phyloP scores from a whole-genome alignment of 2,888 invertebrate genomes.

The Catocala fraxini region DNA sequence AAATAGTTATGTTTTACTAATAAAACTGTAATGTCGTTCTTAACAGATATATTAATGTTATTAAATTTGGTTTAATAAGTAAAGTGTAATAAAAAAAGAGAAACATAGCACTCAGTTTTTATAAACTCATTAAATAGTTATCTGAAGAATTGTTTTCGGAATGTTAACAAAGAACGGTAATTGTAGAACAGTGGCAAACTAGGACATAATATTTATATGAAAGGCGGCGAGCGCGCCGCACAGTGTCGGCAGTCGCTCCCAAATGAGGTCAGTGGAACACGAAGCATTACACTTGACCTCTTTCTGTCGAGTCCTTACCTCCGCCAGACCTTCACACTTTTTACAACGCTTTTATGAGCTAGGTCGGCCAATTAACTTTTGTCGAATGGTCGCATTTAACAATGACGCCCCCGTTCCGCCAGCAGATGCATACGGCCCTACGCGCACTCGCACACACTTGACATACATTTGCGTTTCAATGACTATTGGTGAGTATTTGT shows the following conservation, averaged over 20 bases:
- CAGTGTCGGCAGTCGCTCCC: slow-evolving; percentile 63
- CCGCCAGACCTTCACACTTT: slow-evolving; percentile 87
- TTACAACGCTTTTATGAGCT: slow-evolving; percentile 86
- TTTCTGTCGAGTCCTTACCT: slow-evolving; percentile 86
- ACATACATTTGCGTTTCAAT: slow-evolving; percentile 81
- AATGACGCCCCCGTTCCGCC: slow-evolving; percentile 69
- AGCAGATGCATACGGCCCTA: slow-evolving; percentile 67
- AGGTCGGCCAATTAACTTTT: slow-evolving; percentile 86
- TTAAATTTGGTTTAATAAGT: too few species aligned
- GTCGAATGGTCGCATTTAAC: slow-evolving; percentile 70
- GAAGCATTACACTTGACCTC: slow-evolving; percentile 87
- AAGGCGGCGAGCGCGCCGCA: slow-evolving; percentile 73
- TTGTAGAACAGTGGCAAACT: slow-evolving; percentile 71
- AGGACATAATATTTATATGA: slow-evolving; percentile 75
- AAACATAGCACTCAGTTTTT: neutral
- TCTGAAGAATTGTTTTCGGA: slow-evolving; percentile 35
- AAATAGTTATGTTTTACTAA: too few species aligned
- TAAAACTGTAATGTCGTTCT: too few species aligned
- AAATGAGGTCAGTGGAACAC: slow-evolving; percentile 87
- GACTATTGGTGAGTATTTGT: slow-evolving; percentile 72
- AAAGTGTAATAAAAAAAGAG: too few species aligned
- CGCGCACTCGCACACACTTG: slow-evolving; percentile 69
- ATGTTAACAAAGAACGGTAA: slow-evolving; percentile 53
- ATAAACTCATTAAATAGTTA: slow-evolving; percentile 7
- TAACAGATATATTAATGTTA: too few species aligned